Evolutionary conservation across 1,140 invertebrate genomes (phyloP), one percentile per base, ranked within the genome.

Genomic region (Saccostrea echinata): DNA sequence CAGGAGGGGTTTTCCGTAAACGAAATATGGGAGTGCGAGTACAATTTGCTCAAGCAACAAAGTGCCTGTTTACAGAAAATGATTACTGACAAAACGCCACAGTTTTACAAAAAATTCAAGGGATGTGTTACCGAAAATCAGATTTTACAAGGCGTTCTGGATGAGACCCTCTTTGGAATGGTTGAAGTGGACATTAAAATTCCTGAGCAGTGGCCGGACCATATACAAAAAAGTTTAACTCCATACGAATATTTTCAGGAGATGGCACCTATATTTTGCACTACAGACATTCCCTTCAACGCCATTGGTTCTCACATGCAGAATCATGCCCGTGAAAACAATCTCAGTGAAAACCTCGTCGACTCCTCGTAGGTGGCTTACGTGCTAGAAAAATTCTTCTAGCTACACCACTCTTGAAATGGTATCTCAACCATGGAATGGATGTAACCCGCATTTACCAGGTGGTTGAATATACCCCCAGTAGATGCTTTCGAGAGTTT

Each of bases 331-430:
- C 8, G 68, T 13, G 24, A 87, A 71, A 18, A 88, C 16, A 27
- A 87, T 30, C 57, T 92, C 13, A 64, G 86, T 16, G 51, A 82
- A 21, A 68, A 84, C 89, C 91, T 2, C 51, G 89, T 61, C 57
- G 87, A 51, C 61, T 88, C 11, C 27, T 92, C 27, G 87, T 92
- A 3, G 88, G 88, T 0, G 90, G 91, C 33, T 87, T 82, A 64
- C 86, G 80, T 52, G 90, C 71, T 0, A 35, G 89, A 35, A 71
- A 89, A 82, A 89, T 92, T 57, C 81, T 91, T 12, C 85, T 91
- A 27, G 82, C 89, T 16, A 91, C 91, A 12, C 90, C 57, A 21
- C n/a, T 61, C 16, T 61, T 64, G 11, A 84, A 71, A 21, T 82
- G n/a, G 76, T 83, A 83, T 68, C 52, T 87, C 13, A 24, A 80